These are phyloP conservation scores for Leptinotarsa undecemlineata DNA, from an alignment of 1,140 invertebrate species.

Conservation along the genomic window DNA sequence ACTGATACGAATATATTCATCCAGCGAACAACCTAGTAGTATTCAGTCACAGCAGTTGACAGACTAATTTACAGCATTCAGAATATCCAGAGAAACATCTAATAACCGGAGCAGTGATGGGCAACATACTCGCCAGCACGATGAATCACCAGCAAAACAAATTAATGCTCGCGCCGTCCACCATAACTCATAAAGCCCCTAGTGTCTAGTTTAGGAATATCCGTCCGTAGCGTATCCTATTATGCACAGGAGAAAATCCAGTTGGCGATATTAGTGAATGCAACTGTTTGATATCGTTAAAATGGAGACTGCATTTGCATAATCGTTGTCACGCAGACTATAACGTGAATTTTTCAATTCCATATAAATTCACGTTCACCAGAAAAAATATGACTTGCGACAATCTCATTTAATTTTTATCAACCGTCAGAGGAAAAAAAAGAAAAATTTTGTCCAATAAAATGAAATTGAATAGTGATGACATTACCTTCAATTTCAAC, in stretches of 20 bases:
- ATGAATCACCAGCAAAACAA: conserved; percentile 6
- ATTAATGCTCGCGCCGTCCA: background rate
- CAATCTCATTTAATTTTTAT: too few species aligned
- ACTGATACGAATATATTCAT: too few species aligned
- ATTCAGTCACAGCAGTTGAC: conserved; percentile 5
- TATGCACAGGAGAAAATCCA: background rate
- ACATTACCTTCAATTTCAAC: too few species aligned
- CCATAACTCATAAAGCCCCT: conserved; percentile 3
- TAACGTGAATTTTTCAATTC: background rate
- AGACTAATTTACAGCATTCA: background rate
- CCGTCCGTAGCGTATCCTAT: background rate
- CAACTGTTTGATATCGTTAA: background rate
- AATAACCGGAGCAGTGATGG: conserved; percentile 7
- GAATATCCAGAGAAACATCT: conserved; percentile 5
- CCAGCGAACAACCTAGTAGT: background rate
- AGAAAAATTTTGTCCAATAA: too few species aligned
- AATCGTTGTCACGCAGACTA: background rate
- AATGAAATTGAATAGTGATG: too few species aligned
- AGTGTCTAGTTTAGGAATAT: conserved; percentile 1
- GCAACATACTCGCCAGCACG: conserved; percentile 1
- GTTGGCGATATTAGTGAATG: background rate
- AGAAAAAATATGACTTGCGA: too few species aligned
- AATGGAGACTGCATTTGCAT: background rate
- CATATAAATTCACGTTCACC: too few species aligned
- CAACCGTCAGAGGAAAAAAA: too few species aligned